Evolutionary conservation across 2,888 invertebrate species (phyloP), one percentile per base, ranked within the genome.

Genomic region (Saturnia japonica): DNA sequence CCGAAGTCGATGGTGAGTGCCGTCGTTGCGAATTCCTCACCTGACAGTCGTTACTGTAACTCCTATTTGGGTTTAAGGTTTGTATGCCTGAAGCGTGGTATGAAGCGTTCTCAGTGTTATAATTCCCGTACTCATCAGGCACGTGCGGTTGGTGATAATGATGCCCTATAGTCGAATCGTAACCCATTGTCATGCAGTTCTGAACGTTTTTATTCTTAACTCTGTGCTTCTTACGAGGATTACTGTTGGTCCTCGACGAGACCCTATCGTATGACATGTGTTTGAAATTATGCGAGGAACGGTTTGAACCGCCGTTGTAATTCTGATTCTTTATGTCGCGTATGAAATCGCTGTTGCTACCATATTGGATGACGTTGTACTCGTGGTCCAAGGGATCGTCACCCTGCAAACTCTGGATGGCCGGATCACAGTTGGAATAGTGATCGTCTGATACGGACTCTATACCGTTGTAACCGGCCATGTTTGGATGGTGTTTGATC

Each of bases 171-270:
- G 94, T 84, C 0, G 94, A 87, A 75, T 95, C 95, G 84, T 95
- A 95, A 1, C 95, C 94, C 88, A 95, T 95, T 74, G 91, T 95
- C 95, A 85, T 95, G 86, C 86, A 95, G 79, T 91, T 95, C 86
- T 92, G 95, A 76, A 92, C 88, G 77, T 92, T 94, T 75, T 94
- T 94, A 75, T 93, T 94, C 83, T 94, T 94, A 42, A 88, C 86
- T 75, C 94, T 84, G 72, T 94, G 94, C 82, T 94, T 94, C 75
- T 94, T 94, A 40, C 94, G 86, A 11, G 94, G 94, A 74, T 94
- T 94, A 74, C 94, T 94, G 72, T 95, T 93, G 57, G 94, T 94
- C 78, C 95, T 89, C 28, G 94, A 91, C 0, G 94, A 94, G 1
- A 88, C 89, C 72, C 94, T 85, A 74, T 94, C 94, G 76, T 94